phyloP scores from a whole-genome alignment of 1,140 invertebrate genomes.

The Andrena cerasifolii region DNA sequence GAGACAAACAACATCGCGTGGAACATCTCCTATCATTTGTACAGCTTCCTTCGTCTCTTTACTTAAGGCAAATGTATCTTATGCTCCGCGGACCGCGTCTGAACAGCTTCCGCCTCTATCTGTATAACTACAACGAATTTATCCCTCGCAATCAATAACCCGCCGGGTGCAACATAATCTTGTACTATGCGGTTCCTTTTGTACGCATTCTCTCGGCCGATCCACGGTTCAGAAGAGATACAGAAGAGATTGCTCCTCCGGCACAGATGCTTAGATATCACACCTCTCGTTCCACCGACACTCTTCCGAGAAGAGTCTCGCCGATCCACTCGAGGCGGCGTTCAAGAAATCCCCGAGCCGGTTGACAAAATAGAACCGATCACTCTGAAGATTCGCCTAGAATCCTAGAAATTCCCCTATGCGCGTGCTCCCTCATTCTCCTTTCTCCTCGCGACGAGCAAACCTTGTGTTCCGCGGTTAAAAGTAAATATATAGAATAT shows the following conservation, averaged over 20 bases:
- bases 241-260: constrained; percentile 4
- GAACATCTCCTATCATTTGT: constrained; percentile 17
- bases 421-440: background rate
- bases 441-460: constrained; percentile 13
- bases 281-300: no score
- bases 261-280: no score
- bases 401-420: no score
- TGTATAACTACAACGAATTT: constrained; percentile 8
- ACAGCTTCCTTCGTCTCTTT: constrained; percentile 26
- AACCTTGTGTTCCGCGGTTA: constrained; percentile 38
- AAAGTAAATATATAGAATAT: constrained; percentile 66
- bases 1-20: background rate
- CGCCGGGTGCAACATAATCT: background rate
- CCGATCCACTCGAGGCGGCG: background rate
- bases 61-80: constrained; percentile 58
- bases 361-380: background rate
- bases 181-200: background rate
- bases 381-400: background rate
- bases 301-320: background rate
- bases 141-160: background rate
- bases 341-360: background rate
- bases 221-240: background rate
- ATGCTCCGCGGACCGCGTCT: constrained; percentile 31
- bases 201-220: background rate
- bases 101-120: background rate